Percentiles rank a stretch among this genome's conserved stretches.
These are phyloP conservation scores for Dreissena polymorpha DNA, from an alignment of 1,140 invertebrate genomes.

Conservation along the genomic window DNA sequence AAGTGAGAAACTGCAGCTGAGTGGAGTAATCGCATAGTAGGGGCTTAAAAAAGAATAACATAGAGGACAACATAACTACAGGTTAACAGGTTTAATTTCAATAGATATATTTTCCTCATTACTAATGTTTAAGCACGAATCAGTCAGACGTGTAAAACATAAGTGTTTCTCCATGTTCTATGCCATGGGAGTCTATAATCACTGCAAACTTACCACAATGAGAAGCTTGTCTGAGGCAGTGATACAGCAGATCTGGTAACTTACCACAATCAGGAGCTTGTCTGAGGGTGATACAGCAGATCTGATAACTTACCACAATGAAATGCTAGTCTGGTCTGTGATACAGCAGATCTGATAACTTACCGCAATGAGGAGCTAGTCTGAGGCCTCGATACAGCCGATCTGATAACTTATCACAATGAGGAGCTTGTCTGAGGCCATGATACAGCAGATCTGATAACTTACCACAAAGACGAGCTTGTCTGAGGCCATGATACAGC, in stretches of 20 bases:
- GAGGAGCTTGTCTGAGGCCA: constrained; percentile 89
- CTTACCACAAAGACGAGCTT: constrained; percentile 88
- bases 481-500: constrained; percentile 89
- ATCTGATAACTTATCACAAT: constrained; percentile 87
- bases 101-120: no score
- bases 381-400: constrained; percentile 88
- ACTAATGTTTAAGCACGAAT: no score
- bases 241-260: constrained; percentile 90
- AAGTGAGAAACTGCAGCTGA: no score
- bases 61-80: no score
- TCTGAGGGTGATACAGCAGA: constrained; percentile 90
- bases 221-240: constrained; percentile 89
- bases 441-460: constrained; percentile 88
- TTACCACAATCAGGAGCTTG: constrained; percentile 88
- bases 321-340: constrained; percentile 88
- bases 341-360: constrained; percentile 88
- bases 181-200: no score
- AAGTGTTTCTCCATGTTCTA: no score
- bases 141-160: no score
- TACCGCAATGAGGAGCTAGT: constrained; percentile 89
- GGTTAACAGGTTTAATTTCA: no score
- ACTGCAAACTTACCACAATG: constrained; percentile 86
- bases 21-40: no score
- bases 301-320: constrained; percentile 86
- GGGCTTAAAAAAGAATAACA: no score